Evolutionary conservation across 2,797 vertebrate species (phyloP).

Genomic region (Malacoctenus gilli): DNA sequence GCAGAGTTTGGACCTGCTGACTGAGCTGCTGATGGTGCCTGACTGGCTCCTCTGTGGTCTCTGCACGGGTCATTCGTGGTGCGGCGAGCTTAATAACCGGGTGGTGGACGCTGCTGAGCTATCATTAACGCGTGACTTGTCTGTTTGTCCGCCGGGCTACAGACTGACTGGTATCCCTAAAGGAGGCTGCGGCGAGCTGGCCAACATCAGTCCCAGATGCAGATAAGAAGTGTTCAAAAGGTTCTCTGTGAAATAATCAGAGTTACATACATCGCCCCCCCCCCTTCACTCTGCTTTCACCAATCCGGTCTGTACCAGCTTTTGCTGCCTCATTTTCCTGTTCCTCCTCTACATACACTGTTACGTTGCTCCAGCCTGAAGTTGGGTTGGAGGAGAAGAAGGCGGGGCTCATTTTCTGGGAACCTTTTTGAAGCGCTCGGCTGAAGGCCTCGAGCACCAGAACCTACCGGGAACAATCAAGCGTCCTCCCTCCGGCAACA

Average conservation of each 20-base stretch:
- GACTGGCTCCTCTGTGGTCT: conserved; percentile 31
- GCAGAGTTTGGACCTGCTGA: conserved; percentile 9
- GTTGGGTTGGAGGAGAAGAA: too few relatives aligned
- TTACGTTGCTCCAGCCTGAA: conserved; percentile 18
- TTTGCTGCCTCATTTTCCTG: conserved; percentile 29
- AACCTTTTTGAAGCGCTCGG: too few relatives aligned
- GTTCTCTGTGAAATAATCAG: background rate
- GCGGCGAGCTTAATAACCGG: conserved; percentile 51
- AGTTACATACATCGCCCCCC: background rate
- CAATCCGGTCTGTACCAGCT: conserved; percentile 3
- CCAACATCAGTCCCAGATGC: conserved; percentile 4
- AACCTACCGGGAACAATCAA: too few relatives aligned
- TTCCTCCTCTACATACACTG: too few relatives aligned
- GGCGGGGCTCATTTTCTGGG: conserved; percentile 25
- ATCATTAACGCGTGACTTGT: conserved; percentile 35
- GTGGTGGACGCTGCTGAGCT: conserved; percentile 44
- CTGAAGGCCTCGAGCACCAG: too few relatives aligned
- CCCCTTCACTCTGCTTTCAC: background rate
- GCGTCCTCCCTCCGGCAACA: conserved; percentile 3
- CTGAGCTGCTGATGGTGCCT: conserved; percentile 38
- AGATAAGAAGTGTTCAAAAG: background rate
- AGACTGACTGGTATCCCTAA: conserved; percentile 42
- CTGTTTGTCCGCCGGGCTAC: conserved; percentile 28
- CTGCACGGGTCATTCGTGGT: conserved; percentile 24
- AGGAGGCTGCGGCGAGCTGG: background rate